Conservation (phyloP, 2,113 vertebrate species). For the Scomber scombrus region DNA sequence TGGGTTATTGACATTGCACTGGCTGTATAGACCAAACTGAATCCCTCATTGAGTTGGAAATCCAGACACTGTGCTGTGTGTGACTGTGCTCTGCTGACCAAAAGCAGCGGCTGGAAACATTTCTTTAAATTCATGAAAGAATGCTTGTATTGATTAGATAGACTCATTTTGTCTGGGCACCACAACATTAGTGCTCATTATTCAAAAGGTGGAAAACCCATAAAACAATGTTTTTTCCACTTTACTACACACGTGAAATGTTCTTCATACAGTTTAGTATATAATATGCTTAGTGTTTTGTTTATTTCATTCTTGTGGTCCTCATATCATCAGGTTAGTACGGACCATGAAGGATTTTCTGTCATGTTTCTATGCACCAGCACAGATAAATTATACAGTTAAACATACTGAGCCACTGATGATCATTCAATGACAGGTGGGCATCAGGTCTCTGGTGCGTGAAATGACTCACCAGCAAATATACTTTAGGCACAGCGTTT, state of each 20-base stretch:
- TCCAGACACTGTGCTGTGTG: no score
- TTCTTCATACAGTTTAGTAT: neutral
- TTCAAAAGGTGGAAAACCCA: no score
- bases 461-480: constrained; percentile 21
- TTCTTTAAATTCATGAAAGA: no score
- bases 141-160: no score
- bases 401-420: neutral
- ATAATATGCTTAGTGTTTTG: neutral
- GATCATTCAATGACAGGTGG: neutral
- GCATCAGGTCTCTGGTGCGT: neutral
- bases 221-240: neutral
- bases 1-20: neutral
- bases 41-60: neutral
- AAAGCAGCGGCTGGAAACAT: neutral
- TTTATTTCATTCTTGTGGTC: neutral
- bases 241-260: neutral
- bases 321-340: neutral
- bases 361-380: neutral
- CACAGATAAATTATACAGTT: neutral
- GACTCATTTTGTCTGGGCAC: no score
- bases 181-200: no score
- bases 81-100: neutral
- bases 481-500: neutral
- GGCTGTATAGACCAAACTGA: neutral
- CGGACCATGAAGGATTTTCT: neutral